phyloP scores from a whole-genome alignment of 2,113 vertebrate genomes.

The Passer montanus region DNA sequence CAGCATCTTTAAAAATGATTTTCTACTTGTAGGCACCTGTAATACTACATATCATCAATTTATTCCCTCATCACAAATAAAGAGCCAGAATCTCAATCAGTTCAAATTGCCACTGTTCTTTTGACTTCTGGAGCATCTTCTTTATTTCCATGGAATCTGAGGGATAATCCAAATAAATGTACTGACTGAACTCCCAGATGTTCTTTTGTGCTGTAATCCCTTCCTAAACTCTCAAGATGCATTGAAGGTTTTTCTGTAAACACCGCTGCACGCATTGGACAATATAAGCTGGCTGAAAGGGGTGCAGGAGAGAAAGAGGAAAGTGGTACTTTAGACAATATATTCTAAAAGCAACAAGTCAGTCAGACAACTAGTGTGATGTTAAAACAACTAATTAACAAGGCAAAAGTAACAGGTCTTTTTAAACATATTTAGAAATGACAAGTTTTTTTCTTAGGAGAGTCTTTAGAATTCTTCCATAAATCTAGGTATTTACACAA shows the following conservation, averaged over 20 bases:
- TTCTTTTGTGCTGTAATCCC: conserved; percentile 13
- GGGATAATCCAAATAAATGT: conserved; percentile 2
- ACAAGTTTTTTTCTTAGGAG: not conserved
- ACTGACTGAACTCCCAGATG: not conserved
- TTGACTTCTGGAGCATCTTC: not conserved
- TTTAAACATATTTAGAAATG: not conserved
- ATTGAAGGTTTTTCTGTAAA: not conserved
- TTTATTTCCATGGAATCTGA: conserved; percentile 5
- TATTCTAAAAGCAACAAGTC: not conserved
- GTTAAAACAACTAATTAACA: not conserved
- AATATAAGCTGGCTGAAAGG: not conserved
- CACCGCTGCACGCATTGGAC: not conserved
- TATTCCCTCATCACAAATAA: conserved; percentile 71
- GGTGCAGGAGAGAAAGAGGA: not conserved
- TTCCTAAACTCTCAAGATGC: not conserved
- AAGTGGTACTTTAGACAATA: not conserved
- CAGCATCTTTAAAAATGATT: conserved; percentile 32
- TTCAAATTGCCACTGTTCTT: conserved; percentile 3
- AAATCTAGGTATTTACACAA: not conserved
- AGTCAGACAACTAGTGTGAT: not conserved
- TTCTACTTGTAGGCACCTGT: conserved; percentile 63
- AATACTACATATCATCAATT: conserved; percentile 45
- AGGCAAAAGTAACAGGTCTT: not conserved
- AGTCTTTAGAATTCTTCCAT: not conserved
- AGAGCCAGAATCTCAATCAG: conserved; percentile 52